Evolutionary conservation across 2,888 invertebrate genomes (phyloP).

Genomic region (Chesias legatella): DNA sequence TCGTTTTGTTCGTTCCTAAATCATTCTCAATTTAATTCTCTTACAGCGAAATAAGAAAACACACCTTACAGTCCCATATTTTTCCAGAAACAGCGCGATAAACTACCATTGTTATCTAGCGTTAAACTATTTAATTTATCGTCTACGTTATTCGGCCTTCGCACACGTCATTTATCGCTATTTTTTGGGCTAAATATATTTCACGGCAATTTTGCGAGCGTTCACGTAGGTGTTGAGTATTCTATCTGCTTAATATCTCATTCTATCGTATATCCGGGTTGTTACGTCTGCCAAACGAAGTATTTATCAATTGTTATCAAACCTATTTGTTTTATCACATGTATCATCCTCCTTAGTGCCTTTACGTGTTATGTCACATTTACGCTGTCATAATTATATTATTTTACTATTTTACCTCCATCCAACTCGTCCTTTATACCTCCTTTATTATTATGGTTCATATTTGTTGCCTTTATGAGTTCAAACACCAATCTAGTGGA

Average conservation of each 20-base stretch:
- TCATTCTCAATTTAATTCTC: no score
- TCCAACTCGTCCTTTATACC: no score
- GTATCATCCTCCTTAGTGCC: no score
- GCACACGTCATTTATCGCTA: slow-evolving; percentile 36
- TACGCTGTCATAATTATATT: no score
- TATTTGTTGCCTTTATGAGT: slow-evolving; percentile 16
- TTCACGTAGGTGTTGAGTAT: slow-evolving; percentile 23
- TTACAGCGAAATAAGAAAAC: no score
- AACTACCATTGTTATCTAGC: slow-evolving; percentile 20
- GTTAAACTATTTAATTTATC: slow-evolving; percentile 37
- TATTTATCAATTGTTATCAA: no score
- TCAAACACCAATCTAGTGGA: slow-evolving; percentile 17
- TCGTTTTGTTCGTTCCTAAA: no score
- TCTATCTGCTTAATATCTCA: slow-evolving; percentile 19
- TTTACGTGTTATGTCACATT: no score
- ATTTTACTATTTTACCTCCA: no score
- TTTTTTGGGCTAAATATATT: slow-evolving; percentile 42
- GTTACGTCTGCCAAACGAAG: neutral
- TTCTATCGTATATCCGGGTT: neutral
- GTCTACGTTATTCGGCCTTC: slow-evolving; percentile 43
- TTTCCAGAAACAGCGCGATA: slow-evolving; percentile 13
- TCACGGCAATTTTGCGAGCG: slow-evolving; percentile 34
- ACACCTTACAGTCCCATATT: no score
- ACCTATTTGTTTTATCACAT: no score
- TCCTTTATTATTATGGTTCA: no score